A percentile compares a stretch with the other conserved stretches of the same genome.
Evolutionary conservation across 2,888 invertebrate genomes (phyloP).

Genomic region (Pomacea canaliculata): DNA sequence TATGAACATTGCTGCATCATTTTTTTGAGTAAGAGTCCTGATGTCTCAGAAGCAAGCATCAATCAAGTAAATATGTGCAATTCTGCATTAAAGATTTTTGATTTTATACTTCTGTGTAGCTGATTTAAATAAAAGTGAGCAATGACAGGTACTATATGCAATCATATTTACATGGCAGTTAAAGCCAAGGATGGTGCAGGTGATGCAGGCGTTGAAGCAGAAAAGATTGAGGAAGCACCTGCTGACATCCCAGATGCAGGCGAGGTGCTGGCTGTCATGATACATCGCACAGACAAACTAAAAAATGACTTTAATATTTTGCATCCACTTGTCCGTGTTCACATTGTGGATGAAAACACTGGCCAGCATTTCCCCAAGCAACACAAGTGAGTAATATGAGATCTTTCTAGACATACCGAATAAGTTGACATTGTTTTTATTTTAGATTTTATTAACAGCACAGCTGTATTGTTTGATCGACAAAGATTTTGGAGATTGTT

Average conservation of each 20-base stretch:
- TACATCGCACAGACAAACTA: slow-evolving; percentile 76
- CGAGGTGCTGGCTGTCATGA: slow-evolving; percentile 71
- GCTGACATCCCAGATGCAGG: slow-evolving; percentile 48
- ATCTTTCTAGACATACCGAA: background rate
- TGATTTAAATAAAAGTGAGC: no score
- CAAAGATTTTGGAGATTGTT: no score
- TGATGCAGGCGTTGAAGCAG: background rate
- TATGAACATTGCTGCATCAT: no score
- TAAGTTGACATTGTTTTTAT: background rate
- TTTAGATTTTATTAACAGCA: no score
- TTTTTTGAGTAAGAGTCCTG: no score
- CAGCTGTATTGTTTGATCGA: no score
- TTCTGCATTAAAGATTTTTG: no score
- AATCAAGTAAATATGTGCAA: no score
- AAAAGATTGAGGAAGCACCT: slow-evolving; percentile 28
- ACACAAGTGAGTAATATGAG: slow-evolving; percentile 61
- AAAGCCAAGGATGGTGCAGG: slow-evolving; percentile 7
- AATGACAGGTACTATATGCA: background rate
- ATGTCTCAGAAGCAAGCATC: no score
- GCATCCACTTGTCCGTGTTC: slow-evolving; percentile 78
- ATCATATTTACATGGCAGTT: background rate
- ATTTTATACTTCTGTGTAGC: no score
- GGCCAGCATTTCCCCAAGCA: slow-evolving; percentile 74
- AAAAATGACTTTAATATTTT: slow-evolving; percentile 74
- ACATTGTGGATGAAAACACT: slow-evolving; percentile 74